Conservation (phyloP, 2,888 invertebrate species). For the Schrankia costaestrigalis region DNA sequence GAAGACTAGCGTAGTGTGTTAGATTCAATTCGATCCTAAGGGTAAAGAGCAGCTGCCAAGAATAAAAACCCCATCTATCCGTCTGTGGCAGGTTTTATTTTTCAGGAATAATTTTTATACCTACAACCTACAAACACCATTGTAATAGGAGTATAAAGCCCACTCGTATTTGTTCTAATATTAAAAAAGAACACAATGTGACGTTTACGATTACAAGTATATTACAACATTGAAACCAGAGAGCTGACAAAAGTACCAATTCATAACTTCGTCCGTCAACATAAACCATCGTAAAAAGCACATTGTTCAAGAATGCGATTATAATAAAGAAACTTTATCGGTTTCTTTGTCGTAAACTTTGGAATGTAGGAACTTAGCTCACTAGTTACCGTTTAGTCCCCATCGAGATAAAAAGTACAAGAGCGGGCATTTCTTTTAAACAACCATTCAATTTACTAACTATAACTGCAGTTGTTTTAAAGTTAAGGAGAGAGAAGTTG, state of each 20-base stretch:
- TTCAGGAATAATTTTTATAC: too few species aligned
- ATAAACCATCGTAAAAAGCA: slow-evolving; percentile 54
- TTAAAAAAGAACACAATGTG: slow-evolving; percentile 13
- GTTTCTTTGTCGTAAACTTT: slow-evolving; percentile 30
- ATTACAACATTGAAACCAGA: slow-evolving; percentile 44
- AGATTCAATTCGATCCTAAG: too few species aligned
- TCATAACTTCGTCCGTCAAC: slow-evolving; percentile 55
- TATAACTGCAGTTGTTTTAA: slow-evolving; percentile 28
- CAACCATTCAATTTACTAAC: slow-evolving; percentile 24
- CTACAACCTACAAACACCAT: too few species aligned
- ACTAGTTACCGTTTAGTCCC: slow-evolving; percentile 7
- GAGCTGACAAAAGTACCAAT: slow-evolving; percentile 49
- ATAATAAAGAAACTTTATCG: slow-evolving; percentile 51
- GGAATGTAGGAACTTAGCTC: slow-evolving; percentile 32
- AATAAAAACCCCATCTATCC: too few species aligned
- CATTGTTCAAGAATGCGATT: slow-evolving; percentile 56
- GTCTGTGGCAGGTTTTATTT: too few species aligned
- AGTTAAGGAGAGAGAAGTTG: slow-evolving; percentile 12
- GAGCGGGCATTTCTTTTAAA: slow-evolving; percentile 24
- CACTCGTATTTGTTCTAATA: too few species aligned
- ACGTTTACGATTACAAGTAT: slow-evolving; percentile 34
- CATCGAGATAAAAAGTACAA: slow-evolving; percentile 31
- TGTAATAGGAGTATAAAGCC: too few species aligned
- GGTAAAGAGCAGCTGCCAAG: too few species aligned
- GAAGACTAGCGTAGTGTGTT: too few species aligned